Base-by-base conservation (phyloP, 2,797 vertebrate species). In the Brotogeris chrysoptera region DNA sequence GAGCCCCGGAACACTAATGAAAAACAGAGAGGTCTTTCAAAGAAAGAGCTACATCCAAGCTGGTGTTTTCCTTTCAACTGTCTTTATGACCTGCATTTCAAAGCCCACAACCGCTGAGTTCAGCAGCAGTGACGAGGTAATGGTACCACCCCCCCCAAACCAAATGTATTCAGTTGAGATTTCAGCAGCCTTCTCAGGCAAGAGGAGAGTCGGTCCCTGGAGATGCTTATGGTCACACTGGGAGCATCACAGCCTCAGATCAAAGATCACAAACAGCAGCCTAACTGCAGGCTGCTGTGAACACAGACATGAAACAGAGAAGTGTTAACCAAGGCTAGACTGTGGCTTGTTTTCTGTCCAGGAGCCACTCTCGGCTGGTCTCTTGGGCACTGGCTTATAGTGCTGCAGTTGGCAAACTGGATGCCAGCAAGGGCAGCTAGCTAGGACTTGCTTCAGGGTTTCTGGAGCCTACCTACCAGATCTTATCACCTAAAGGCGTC, bases 241-340 rank as follows among this genome's bases (percentile, higher is more conserved):
- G 64, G 64, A 85, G 39, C 10, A 17, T 47, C 23, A 12, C 55
- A 74, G 64, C 78, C 46, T 12, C 83, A 74, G 70, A 95, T 91
- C 80, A 78, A 77, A 94, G 78, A 74, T 49, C 28, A 34, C 66
- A 43, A 66, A 9, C 70, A 76, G 60, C 77, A 84, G 65, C 64
- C 30, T 15, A 5, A 4, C 20, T 39, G 61, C 46, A 70, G 60
- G 50, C 50, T 77, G 46, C 61, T 52, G 25, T 6, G 41, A 71
- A 8, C 14, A 0, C 77, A 94, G 87, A 91, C 92, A 82, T 7
- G 43, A 53, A 82, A 76, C 43, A 85, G 52, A 84, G 6, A 77
- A 83, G 93, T 47, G 84, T 95, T 87, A 94, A 80, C 65, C 76
- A 21, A 83, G 93, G 61, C 94, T 65, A 91, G 92, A 95, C 91